Conservation (phyloP, 2,888 invertebrate species). For the Strigamia transsilvanica region DNA sequence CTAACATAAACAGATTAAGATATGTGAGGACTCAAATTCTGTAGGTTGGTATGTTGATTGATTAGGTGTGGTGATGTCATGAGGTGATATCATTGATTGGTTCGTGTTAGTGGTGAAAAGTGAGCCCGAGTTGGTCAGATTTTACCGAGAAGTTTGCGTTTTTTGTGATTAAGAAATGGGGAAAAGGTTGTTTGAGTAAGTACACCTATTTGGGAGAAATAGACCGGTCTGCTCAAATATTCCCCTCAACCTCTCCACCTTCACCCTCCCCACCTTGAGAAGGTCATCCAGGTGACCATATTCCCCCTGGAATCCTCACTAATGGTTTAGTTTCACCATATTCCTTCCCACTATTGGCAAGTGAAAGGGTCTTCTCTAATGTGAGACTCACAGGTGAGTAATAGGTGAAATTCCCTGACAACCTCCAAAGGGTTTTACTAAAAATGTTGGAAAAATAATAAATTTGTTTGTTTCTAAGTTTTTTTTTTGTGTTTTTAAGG, state of each 20-base stretch:
- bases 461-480: too few species aligned
- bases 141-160: not conserved
- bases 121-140: not conserved
- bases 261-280: constrained; percentile 20
- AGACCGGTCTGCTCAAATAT: constrained; percentile 29
- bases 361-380: not conserved
- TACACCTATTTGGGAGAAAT: not conserved
- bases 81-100: constrained; percentile 5
- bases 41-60: too few species aligned
- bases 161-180: not conserved
- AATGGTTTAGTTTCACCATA: too few species aligned
- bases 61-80: not conserved
- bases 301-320: not conserved
- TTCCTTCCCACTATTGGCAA: not conserved
- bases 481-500: too few species aligned
- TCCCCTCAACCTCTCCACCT: not conserved
- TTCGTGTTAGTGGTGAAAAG: not conserved
- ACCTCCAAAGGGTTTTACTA: too few species aligned
- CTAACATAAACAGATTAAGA: too few species aligned
- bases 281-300: constrained; percentile 49
- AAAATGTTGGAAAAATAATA: too few species aligned
- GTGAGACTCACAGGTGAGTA: constrained; percentile 1
- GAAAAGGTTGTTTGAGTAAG: too few species aligned
- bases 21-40: too few species aligned
- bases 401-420: not conserved